These are phyloP conservation scores for Melipona bicolor DNA, from an alignment of 2,888 invertebrate species.

Conservation along the genomic window DNA sequence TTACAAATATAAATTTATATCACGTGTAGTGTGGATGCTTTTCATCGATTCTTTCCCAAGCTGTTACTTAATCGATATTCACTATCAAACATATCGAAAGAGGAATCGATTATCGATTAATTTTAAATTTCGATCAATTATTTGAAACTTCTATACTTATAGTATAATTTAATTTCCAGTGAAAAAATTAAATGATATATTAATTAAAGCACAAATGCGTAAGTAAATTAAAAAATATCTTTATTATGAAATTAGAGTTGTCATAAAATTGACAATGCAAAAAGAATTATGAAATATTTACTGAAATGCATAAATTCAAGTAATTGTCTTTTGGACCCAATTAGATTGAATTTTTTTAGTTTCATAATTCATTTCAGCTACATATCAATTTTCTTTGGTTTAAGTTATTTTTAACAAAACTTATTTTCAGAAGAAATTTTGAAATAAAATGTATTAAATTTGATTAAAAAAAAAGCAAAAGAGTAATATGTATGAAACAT, in stretches of 20 bases:
- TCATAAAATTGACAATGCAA: no score
- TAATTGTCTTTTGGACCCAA: no score
- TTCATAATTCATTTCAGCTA: not conserved
- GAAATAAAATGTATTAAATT: not conserved
- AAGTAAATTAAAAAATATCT: not conserved
- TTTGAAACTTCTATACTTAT: not conserved
- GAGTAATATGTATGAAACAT: no score
- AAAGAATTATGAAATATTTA: no score
- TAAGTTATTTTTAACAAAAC: no score
- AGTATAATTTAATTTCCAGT: not conserved
- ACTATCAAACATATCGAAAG: conserved; percentile 16
- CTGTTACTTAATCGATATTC: not conserved
- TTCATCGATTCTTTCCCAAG: not conserved
- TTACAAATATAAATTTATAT: conserved; percentile 51
- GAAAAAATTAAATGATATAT: not conserved
- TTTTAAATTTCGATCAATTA: conserved; percentile 13
- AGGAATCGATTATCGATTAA: not conserved
- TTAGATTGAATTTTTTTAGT: no score
- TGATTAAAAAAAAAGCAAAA: not conserved
- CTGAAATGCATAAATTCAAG: no score
- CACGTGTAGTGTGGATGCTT: not conserved
- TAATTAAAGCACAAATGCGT: no score
- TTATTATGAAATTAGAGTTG: not conserved
- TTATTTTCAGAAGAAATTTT: not conserved
- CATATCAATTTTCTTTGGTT: not conserved